A percentile compares a stretch with the other conserved stretches of the same genome.
Conservation (phyloP, 2,113 vertebrate genomes). For the Seriola aureovittata region DNA sequence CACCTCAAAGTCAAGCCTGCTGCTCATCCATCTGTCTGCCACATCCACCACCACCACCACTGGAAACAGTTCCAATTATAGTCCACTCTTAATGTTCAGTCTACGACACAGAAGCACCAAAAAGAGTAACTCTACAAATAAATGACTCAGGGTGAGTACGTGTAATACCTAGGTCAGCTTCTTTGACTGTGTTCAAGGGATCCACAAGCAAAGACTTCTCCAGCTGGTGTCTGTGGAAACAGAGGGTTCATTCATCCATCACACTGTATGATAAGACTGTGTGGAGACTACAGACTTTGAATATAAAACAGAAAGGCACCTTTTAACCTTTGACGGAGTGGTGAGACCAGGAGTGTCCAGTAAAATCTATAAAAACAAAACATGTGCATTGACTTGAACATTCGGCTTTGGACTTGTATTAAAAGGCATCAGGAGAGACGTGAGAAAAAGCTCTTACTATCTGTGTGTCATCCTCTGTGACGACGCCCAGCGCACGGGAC, state of each 20-base stretch:
- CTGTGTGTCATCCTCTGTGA: slow-evolving; percentile 89
- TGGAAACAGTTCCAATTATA: slow-evolving; percentile 67
- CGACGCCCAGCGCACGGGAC: slow-evolving; percentile 86
- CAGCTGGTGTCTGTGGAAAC: slow-evolving; percentile 89
- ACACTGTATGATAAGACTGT: not conserved
- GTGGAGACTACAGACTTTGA: not conserved
- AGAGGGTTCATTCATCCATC: slow-evolving; percentile 6
- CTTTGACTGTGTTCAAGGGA: slow-evolving; percentile 89
- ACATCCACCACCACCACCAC: slow-evolving; percentile 94
- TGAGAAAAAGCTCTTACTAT: slow-evolving; percentile 83
- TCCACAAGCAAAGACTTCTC: slow-evolving; percentile 90
- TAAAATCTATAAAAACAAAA: slow-evolving; percentile 85
- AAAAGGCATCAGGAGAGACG: not conserved
- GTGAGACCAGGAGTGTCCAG: slow-evolving; percentile 96
- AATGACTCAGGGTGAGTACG: not conserved
- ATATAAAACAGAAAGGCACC: slow-evolving; percentile 77
- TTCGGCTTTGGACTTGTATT: not conserved
- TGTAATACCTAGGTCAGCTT: slow-evolving; percentile 89
- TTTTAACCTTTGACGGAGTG: slow-evolving; percentile 88
- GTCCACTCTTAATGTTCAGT: not conserved
- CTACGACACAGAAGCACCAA: not conserved
- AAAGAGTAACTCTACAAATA: not conserved
- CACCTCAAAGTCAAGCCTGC: slow-evolving; percentile 87
- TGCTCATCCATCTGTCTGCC: slow-evolving; percentile 89
- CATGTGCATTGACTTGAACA: not conserved